Evolutionary conservation across 2,888 invertebrate genomes (phyloP).

Genomic region (Microctonus brassicae): DNA sequence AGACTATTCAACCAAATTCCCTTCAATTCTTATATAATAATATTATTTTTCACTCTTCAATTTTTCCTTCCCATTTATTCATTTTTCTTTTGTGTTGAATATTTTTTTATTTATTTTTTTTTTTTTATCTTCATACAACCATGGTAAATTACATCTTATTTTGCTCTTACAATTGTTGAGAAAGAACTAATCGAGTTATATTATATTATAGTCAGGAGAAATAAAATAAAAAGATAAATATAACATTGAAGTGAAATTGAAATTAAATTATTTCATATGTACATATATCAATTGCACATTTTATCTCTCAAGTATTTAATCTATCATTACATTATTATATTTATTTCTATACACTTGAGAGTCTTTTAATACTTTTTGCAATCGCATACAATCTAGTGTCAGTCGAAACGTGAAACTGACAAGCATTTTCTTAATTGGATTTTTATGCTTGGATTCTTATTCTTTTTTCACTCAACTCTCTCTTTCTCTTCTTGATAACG

Average conservation of each 20-base stretch:
- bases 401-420: slow-evolving; percentile 42
- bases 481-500: slow-evolving; percentile 22
- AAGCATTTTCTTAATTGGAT: slow-evolving; percentile 65
- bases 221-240: too few species aligned
- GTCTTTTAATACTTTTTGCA: background rate
- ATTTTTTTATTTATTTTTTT: background rate
- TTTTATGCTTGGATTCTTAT: slow-evolving; percentile 54
- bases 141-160: background rate
- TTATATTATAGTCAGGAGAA: too few species aligned
- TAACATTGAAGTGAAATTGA: too few species aligned
- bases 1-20: background rate
- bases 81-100: background rate
- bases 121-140: background rate
- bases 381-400: background rate
- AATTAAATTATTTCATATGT: too few species aligned
- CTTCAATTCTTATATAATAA: background rate
- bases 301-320: background rate
- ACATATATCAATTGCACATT: too few species aligned
- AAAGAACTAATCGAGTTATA: too few species aligned
- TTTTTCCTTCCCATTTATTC: background rate
- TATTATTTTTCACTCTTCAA: background rate
- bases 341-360: background rate
- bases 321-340: background rate
- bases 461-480: background rate
- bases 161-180: background rate